These are phyloP conservation scores for Pristis pectinata DNA, from an alignment of 2,797 vertebrate species.

Conservation along the genomic window DNA sequence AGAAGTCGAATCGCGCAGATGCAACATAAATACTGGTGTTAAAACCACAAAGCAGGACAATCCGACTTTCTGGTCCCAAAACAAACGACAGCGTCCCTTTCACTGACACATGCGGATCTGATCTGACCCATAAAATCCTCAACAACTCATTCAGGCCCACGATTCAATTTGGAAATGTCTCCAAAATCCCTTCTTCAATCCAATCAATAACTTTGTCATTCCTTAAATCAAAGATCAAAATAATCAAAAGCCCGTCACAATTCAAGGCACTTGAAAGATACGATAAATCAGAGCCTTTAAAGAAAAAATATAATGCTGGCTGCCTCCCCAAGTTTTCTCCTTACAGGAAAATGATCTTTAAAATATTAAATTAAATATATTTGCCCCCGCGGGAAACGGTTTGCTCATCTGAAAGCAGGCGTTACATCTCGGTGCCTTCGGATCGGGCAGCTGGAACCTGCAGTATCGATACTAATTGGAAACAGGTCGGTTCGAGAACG, in stretches of 20 bases:
- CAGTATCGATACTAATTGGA: conserved; percentile 21
- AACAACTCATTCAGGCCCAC: not conserved
- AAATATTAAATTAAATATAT: not conserved
- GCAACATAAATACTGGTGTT: not conserved
- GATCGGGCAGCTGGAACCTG: not conserved
- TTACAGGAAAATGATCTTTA: not conserved
- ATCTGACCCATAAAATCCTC: not conserved
- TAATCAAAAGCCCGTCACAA: not conserved
- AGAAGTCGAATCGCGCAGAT: not conserved
- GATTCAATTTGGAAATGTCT: not conserved
- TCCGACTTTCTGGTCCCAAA: not conserved
- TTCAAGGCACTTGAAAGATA: not conserved
- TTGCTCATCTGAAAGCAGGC: not conserved
- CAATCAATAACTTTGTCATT: not conserved
- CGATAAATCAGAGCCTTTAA: not conserved
- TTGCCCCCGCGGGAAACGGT: not conserved
- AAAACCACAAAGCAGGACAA: not conserved
- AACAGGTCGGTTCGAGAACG: not conserved
- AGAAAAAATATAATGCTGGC: not conserved
- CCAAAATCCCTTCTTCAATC: not conserved
- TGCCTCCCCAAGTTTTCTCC: not conserved
- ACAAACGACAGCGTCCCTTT: not conserved
- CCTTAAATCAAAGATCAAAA: not conserved
- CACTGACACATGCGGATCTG: not conserved
- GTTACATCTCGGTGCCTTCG: not conserved